A percentile compares a stretch with the other conserved stretches of the same genome.
Evolutionary conservation across 2,113 vertebrate species (phyloP).

Genomic region (Riparia riparia): DNA sequence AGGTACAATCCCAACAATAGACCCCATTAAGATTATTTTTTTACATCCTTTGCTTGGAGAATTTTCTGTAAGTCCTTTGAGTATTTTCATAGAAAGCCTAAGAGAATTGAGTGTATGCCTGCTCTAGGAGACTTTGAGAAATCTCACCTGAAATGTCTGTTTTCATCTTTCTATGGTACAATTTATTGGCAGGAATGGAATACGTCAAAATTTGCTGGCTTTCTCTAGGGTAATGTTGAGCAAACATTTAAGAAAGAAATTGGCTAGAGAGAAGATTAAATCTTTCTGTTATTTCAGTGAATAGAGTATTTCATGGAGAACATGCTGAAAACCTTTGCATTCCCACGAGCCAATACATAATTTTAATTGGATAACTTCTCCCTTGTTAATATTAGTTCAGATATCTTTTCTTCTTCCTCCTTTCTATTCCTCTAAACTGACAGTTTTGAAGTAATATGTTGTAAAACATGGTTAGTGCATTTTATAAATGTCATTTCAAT

Average conservation of each 20-base stretch:
- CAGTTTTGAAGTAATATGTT: not conserved
- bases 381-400: not conserved
- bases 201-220: not conserved
- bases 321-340: not conserved
- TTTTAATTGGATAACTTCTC: not conserved
- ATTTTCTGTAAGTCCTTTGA: not conserved
- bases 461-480: not conserved
- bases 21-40: not conserved
- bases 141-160: not conserved
- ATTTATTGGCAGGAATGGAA: not conserved
- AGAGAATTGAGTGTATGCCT: not conserved
- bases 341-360: not conserved
- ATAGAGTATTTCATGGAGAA: not conserved
- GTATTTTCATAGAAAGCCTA: not conserved
- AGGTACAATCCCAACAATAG: not conserved
- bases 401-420: not conserved
- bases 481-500: constrained; percentile 18
- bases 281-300: not conserved
- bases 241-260: not conserved
- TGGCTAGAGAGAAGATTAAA: not conserved
- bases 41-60: not conserved
- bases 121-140: not conserved
- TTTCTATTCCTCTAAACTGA: not conserved
- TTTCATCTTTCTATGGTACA: not conserved
- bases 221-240: not conserved